These are phyloP conservation scores for Phoenicopterus ruber DNA, from an alignment of 2,113 vertebrate species.

Conservation along the genomic window DNA sequence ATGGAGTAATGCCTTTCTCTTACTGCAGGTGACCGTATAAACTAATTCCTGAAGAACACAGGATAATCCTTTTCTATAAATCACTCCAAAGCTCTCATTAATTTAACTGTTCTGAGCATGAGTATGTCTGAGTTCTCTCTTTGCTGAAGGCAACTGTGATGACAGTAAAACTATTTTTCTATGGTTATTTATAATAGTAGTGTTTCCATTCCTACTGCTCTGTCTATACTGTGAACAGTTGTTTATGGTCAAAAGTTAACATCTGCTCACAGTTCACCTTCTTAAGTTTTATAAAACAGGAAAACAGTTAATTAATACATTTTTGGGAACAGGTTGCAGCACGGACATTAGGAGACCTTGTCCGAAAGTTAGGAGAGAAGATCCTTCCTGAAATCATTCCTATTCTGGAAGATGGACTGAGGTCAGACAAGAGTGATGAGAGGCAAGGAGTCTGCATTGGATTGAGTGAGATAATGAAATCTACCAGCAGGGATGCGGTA, in stretches of 20 bases:
- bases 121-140: background rate
- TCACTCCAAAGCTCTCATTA: background rate
- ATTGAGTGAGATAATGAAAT: slow-evolving; percentile 98
- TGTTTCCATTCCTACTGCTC: background rate
- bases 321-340: slow-evolving; percentile 86
- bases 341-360: slow-evolving; percentile 93
- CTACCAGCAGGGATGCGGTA: slow-evolving; percentile 95
- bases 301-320: background rate
- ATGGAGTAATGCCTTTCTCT: background rate
- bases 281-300: background rate
- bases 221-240: background rate
- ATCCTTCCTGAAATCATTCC: slow-evolving; percentile 98
- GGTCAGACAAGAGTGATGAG: slow-evolving; percentile 94
- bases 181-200: background rate
- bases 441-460: slow-evolving; percentile 97
- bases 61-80: background rate
- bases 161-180: background rate
- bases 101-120: background rate
- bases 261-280: background rate
- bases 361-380: slow-evolving; percentile 97
- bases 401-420: slow-evolving; percentile 92
- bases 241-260: background rate
- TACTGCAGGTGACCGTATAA: background rate
- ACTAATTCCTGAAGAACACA: background rate
- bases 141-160: background rate